These are phyloP conservation scores for Eleginops maclovinus DNA, from an alignment of 2,113 vertebrate genomes.

Conservation along the genomic window DNA sequence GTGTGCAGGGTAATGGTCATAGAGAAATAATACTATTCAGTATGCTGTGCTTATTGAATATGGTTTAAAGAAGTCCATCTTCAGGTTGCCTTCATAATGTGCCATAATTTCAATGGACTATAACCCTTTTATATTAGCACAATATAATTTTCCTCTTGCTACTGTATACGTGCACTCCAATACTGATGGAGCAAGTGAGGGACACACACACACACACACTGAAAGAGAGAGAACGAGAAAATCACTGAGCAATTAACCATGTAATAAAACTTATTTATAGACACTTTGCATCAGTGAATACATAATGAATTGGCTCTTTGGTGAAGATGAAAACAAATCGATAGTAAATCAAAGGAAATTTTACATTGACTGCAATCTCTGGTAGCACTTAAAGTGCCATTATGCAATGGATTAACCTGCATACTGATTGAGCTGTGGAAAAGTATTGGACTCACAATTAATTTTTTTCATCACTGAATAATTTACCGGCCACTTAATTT, in stretches of 20 bases:
- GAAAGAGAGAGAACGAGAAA: slow-evolving; percentile 1
- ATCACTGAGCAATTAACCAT: slow-evolving; percentile 48
- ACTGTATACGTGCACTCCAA: slow-evolving; percentile 10
- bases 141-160: slow-evolving; percentile 41
- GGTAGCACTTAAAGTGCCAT: slow-evolving; percentile 15
- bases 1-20: slow-evolving; percentile 9
- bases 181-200: slow-evolving; percentile 33
- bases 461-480: not conserved
- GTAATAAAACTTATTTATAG: slow-evolving; percentile 51
- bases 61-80: slow-evolving; percentile 29
- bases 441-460: slow-evolving; percentile 6
- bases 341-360: slow-evolving; percentile 46
- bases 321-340: slow-evolving; percentile 32
- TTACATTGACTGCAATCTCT: slow-evolving; percentile 33
- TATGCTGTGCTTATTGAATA: slow-evolving; percentile 34
- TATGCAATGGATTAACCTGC: slow-evolving; percentile 13
- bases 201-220: not conserved
- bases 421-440: not conserved
- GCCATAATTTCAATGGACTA: slow-evolving; percentile 46
- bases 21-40: slow-evolving; percentile 26
- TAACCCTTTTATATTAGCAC: slow-evolving; percentile 48
- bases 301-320: slow-evolving; percentile 46
- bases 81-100: slow-evolving; percentile 9
- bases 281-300: slow-evolving; percentile 46
- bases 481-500: too few relatives aligned